Conservation (phyloP, 2,113 vertebrate genomes). For the Tinamus guttatus region DNA sequence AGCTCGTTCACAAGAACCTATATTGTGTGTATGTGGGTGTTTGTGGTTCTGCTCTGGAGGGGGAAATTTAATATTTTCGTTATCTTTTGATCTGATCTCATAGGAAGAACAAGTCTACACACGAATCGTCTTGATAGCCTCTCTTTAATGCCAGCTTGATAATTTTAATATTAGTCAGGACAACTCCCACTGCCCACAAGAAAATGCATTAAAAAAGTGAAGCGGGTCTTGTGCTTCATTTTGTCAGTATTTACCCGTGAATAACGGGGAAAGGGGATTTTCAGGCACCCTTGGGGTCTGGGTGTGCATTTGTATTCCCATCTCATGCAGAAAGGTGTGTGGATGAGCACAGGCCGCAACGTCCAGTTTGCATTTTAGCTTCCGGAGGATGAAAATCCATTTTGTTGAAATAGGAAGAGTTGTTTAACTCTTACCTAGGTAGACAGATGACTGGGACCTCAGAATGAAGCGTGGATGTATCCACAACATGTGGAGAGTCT, state of each 20-base stretch:
- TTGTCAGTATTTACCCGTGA: not conserved
- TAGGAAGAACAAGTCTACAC: not conserved
- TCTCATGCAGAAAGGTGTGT: not conserved
- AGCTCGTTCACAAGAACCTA: too few relatives aligned
- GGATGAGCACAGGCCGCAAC: not conserved
- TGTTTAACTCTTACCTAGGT: not conserved
- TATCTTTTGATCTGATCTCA: not conserved
- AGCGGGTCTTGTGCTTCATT: accelerated
- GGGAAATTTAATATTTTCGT: too few relatives aligned
- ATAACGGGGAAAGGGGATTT: not conserved
- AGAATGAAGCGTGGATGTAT: not conserved
- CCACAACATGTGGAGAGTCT: not conserved
- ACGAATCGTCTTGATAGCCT: not conserved
- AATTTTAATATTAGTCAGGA: not conserved
- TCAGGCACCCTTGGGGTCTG: not conserved
- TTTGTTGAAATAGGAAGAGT: not conserved
- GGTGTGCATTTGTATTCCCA: not conserved
- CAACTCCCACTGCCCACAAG: not conserved
- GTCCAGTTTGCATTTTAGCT: not conserved
- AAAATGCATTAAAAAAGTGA: not conserved
- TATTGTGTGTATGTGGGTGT: too few relatives aligned
- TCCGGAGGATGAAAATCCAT: not conserved
- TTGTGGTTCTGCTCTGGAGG: too few relatives aligned
- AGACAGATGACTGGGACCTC: accelerated
- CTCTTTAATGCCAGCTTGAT: not conserved